Percentiles rank a stretch among this genome's conserved stretches.
Evolutionary conservation across 2,797 vertebrate genomes (phyloP).

Genomic region (Catamblyrhynchus diadema): DNA sequence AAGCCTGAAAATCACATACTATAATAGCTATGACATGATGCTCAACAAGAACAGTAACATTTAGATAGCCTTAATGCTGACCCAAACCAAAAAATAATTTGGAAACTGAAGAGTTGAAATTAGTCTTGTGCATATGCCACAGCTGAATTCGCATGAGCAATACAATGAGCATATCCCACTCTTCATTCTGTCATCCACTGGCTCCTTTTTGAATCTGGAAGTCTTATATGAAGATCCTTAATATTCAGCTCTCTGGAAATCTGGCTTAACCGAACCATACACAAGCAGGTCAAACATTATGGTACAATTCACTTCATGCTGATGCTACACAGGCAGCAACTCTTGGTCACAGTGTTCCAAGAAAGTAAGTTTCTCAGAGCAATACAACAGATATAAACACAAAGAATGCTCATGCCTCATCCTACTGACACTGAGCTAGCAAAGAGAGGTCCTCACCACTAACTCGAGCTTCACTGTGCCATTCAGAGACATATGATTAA

Average conservation of each 20-base stretch:
- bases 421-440: neutral
- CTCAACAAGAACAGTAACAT: neutral
- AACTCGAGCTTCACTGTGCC: neutral
- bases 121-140: neutral
- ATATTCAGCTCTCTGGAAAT: neutral
- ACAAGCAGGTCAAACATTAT: neutral
- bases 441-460: neutral
- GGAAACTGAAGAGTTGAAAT: neutral
- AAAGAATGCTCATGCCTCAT: neutral
- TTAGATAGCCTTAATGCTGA: constrained; percentile 18
- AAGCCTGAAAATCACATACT: constrained; percentile 40
- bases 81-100: constrained; percentile 15
- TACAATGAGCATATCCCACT: neutral
- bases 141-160: neutral
- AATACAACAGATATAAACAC: neutral
- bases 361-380: neutral
- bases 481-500: neutral
- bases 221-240: neutral
- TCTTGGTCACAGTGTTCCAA: neutral
- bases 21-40: neutral
- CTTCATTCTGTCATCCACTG: neutral
- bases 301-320: neutral
- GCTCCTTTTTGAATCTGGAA: neutral
- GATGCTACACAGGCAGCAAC: neutral
- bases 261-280: neutral